Evolutionary conservation across 2,113 vertebrate genomes (phyloP).

Genomic region (Cranoglanis bouderius): DNA sequence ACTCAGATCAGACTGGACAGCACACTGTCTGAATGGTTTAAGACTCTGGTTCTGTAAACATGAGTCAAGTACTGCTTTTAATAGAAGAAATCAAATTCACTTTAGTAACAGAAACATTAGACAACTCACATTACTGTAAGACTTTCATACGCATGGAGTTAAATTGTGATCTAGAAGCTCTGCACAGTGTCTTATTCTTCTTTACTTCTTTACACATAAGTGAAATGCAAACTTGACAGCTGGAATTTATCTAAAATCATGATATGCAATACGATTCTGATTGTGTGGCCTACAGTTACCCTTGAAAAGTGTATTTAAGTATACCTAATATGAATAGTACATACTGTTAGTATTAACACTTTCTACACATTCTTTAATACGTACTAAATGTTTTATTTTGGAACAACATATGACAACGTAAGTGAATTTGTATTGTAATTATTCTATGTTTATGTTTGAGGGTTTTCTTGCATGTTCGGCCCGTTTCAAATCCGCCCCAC

Average conservation of each 20-base stretch:
- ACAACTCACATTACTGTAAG: neutral
- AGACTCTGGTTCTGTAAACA: neutral
- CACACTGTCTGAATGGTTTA: constrained; percentile 31
- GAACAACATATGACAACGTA: too few relatives aligned
- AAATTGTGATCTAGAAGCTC: neutral
- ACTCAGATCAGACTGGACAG: constrained; percentile 52
- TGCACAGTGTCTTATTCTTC: neutral
- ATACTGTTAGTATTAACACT: too few relatives aligned
- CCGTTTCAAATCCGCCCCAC: too few relatives aligned
- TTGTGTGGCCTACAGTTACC: neutral
- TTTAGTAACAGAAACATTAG: neutral
- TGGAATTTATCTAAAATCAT: neutral
- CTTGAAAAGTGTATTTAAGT: neutral
- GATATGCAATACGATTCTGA: neutral
- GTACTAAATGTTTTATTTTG: too few relatives aligned
- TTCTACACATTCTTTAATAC: too few relatives aligned
- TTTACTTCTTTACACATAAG: neutral
- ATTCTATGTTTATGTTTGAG: too few relatives aligned
- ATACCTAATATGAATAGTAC: too few relatives aligned
- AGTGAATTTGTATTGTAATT: too few relatives aligned
- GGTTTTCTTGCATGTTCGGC: too few relatives aligned
- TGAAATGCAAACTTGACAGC: neutral
- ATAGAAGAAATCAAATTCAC: neutral
- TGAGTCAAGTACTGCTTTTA: neutral
- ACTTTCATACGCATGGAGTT: neutral